Evolutionary conservation across 2,888 invertebrate genomes (phyloP), one percentile per base, ranked within the genome.

Genomic region (Busseola fusca): DNA sequence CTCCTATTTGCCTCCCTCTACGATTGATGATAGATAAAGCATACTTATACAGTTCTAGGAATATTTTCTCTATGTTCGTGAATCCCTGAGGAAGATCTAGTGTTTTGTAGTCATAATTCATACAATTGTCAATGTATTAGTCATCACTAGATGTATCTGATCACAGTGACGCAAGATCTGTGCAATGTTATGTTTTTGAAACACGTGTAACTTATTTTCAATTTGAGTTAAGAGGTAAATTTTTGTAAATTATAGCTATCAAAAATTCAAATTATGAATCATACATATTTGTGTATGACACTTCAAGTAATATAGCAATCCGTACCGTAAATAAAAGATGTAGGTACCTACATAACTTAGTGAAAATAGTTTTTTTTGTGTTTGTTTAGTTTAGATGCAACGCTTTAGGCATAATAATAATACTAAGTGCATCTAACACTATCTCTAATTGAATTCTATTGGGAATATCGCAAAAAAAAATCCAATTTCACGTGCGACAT

Each of bases 1-100:
- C 71, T 73, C 54, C 57, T 18, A 71, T 82, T 80, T 76, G 80
- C 82, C 89, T 83, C 88, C 87, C 87, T 84, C 82, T 70, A 71
- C 84, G 83, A 86, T 88, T 81, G 86, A 88, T 87, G 88, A 89
- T 89, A 89, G 87, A 90, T 89, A 87, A 87, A 86, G 78, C 82
- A 84, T 86, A 62, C 60, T 14, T 83, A 74, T 52, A 48, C 40
- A 66, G 37, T 40, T 64, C 30, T 40, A 54, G 52, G 10, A 25
- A 70, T 52, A 52, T 59, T 57, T 74, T 45, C 45, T 52, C 18
- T 42, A 50, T 27, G 45, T 68, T 67, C 21, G 42, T 50, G 34
- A 56, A 73, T 57, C 63, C 65, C 69, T 77, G 73, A 65, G 63
- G 57, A 52, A 37, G 45, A 74, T 68, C 68, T 69, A 62, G 64